Evolutionary conservation across 2,888 invertebrate species (phyloP).

Genomic region (Cantharis flavilabris): DNA sequence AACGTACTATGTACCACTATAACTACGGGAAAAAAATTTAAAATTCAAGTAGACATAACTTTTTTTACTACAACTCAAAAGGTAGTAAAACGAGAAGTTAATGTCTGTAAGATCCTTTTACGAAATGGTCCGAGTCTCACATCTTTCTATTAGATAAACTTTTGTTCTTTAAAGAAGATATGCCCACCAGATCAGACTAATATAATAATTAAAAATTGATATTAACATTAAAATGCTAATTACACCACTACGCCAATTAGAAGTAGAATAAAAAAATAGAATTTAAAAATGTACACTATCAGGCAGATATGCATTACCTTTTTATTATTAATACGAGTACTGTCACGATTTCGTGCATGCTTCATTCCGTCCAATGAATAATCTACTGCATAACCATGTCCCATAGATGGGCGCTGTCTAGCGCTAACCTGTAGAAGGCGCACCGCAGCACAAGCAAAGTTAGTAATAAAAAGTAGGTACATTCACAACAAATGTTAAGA

Average conservation of each 20-base stretch:
- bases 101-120: no score
- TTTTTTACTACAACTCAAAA: background rate
- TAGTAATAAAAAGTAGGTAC: slow-evolving; percentile 38
- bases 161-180: background rate
- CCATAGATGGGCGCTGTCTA: slow-evolving; percentile 55
- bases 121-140: background rate
- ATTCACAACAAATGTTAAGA: slow-evolving; percentile 1
- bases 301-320: slow-evolving; percentile 49
- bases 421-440: slow-evolving; percentile 55
- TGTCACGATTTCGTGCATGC: slow-evolving; percentile 56
- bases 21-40: no score
- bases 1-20: no score
- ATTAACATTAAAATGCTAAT: background rate
- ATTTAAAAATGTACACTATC: background rate
- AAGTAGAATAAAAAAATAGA: background rate
- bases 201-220: background rate
- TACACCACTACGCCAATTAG: background rate
- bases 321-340: slow-evolving; percentile 52
- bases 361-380: slow-evolving; percentile 58
- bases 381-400: slow-evolving; percentile 58
- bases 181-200: background rate
- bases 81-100: background rate
- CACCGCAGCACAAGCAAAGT: slow-evolving; percentile 51
- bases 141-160: background rate
- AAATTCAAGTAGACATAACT: background rate